phyloP scores from a whole-genome alignment of 2,113 vertebrate genomes.

The Todiramphus chloris region DNA sequence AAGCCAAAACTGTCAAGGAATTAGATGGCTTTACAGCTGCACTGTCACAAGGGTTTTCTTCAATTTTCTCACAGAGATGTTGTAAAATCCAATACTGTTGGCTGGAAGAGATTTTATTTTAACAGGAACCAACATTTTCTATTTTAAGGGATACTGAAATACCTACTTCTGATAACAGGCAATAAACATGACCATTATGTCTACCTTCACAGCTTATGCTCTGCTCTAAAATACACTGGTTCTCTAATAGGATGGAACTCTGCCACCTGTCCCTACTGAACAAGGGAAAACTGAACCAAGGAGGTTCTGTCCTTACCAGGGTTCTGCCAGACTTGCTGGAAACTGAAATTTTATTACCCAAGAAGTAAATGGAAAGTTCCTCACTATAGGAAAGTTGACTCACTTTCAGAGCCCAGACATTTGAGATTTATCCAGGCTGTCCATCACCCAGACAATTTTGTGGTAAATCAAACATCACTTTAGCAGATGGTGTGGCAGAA shows the following conservation, averaged over 20 bases:
- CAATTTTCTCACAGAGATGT: not conserved
- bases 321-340: not conserved
- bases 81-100: not conserved
- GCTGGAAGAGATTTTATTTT: not conserved
- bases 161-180: not conserved
- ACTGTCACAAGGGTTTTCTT: not conserved
- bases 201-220: not conserved
- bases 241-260: not conserved
- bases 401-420: not conserved
- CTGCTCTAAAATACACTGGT: not conserved
- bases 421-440: conserved; percentile 37
- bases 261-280: not conserved
- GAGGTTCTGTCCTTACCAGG: not conserved
- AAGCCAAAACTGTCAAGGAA: not conserved
- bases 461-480: conserved; percentile 44
- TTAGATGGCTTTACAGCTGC: not conserved
- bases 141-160: not conserved
- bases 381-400: conserved; percentile 9
- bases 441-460: conserved; percentile 22
- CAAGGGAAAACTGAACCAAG: not conserved
- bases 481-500: conserved; percentile 37
- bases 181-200: not conserved
- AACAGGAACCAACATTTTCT: not conserved
- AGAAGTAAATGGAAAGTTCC: conserved; percentile 19
- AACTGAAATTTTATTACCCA: not conserved